These are phyloP conservation scores for Natrix natrix DNA, from an alignment of 2,797 vertebrate genomes.

Conservation along the genomic window DNA sequence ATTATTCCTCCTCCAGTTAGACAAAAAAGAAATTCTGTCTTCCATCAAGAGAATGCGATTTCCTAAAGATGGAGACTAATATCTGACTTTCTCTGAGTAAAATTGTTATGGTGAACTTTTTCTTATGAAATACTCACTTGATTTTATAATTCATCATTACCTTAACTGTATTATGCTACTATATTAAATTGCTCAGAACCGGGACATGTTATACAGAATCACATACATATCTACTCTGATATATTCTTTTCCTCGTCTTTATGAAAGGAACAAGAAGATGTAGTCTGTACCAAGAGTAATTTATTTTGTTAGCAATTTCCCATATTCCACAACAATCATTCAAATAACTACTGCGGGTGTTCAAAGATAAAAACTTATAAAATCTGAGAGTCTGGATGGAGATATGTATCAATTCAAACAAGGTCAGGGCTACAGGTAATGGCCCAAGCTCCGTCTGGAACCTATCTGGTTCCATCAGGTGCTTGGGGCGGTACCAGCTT, in stretches of 20 bases:
- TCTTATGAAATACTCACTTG: neutral
- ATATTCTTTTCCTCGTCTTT: neutral
- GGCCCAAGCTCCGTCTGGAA: no score
- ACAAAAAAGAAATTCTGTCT: neutral
- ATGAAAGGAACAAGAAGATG: neutral
- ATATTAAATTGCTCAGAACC: neutral
- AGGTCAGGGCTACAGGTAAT: no score
- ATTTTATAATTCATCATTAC: neutral
- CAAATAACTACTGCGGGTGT: neutral
- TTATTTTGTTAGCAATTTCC: conserved; percentile 27
- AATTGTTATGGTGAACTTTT: neutral
- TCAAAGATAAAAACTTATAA: neutral
- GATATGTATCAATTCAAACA: neutral
- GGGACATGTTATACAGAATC: neutral
- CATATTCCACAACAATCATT: conserved; percentile 23
- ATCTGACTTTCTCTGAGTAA: neutral
- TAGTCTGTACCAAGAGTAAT: conserved; percentile 24
- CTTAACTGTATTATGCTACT: neutral
- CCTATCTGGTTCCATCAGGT: no score
- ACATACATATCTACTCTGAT: neutral
- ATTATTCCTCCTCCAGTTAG: neutral
- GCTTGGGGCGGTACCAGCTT: no score
- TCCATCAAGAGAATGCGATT: neutral
- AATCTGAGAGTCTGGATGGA: neutral
- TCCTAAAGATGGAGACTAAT: neutral